These are phyloP conservation scores for Coilia nasus DNA, from an alignment of 2,797 vertebrate genomes.

Conservation along the genomic window DNA sequence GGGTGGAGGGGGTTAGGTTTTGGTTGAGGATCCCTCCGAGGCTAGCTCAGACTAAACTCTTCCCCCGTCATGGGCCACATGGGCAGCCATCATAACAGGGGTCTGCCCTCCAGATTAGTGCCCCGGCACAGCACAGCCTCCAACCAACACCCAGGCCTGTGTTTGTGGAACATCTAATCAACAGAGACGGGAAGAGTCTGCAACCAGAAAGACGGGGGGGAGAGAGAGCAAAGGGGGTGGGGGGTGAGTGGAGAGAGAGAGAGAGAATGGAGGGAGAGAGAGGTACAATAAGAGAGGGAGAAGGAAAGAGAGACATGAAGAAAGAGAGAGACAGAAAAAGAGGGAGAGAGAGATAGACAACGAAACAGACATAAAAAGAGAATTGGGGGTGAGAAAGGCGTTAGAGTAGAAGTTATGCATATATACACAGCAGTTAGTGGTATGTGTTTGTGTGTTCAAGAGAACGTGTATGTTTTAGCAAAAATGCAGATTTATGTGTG, in stretches of 20 bases:
- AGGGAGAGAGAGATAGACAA: too few species aligned
- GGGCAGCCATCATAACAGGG: slow-evolving; percentile 53
- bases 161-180: slow-evolving; percentile 33
- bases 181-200: slow-evolving; percentile 31
- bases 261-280: too few species aligned
- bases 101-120: slow-evolving; percentile 35
- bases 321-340: not conserved
- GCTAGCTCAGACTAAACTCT: slow-evolving; percentile 65
- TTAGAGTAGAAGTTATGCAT: too few species aligned
- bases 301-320: not conserved
- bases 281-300: too few species aligned
- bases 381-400: too few species aligned
- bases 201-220: slow-evolving; percentile 27
- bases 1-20: not conserved
- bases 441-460: too few species aligned
- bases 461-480: too few species aligned
- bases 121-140: not conserved
- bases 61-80: not conserved
- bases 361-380: too few species aligned
- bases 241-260: not conserved
- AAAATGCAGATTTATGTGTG: too few species aligned
- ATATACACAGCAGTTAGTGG: too few species aligned
- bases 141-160: not conserved
- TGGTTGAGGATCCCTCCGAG: slow-evolving; percentile 46
- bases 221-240: slow-evolving; percentile 24